These are phyloP conservation scores for Halictus ligatus DNA, from an alignment of 2,888 invertebrate genomes.

Conservation along the genomic window DNA sequence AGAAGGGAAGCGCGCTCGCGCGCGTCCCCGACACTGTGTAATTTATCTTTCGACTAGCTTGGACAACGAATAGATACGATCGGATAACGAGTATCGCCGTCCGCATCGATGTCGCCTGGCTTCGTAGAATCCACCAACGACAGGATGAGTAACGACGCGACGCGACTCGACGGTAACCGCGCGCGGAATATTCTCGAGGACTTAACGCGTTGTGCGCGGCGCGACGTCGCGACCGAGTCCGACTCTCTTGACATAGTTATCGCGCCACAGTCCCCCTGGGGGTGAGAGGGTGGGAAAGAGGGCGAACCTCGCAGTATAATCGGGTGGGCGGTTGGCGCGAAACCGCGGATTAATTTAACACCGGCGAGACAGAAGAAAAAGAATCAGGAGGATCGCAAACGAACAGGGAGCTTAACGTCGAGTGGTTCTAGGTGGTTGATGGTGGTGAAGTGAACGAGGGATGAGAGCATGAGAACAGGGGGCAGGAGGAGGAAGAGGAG, in stretches of 20 bases:
- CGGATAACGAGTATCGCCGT: conserved; percentile 31
- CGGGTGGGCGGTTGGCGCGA: conserved; percentile 33
- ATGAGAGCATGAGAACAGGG: conserved; percentile 35
- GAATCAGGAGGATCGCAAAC: conserved; percentile 59
- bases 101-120: neutral
- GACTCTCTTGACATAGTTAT: conserved; percentile 36
- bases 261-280: neutral
- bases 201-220: neutral
- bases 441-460: conserved; percentile 53
- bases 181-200: neutral
- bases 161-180: neutral
- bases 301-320: neutral
- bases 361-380: conserved; percentile 41
- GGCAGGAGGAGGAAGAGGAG: conserved; percentile 26
- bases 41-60: conserved; percentile 41
- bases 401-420: conserved; percentile 59
- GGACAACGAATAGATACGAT: conserved; percentile 28
- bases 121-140: neutral
- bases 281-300: neutral
- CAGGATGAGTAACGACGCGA: neutral
- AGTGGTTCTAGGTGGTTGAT: conserved; percentile 61
- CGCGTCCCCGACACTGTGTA: conserved; percentile 15
- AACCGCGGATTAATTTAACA: conserved; percentile 59
- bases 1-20: neutral
- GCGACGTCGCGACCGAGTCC: neutral